phyloP scores from a whole-genome alignment of 2,113 vertebrate genomes.

The Podarcis muralis region DNA sequence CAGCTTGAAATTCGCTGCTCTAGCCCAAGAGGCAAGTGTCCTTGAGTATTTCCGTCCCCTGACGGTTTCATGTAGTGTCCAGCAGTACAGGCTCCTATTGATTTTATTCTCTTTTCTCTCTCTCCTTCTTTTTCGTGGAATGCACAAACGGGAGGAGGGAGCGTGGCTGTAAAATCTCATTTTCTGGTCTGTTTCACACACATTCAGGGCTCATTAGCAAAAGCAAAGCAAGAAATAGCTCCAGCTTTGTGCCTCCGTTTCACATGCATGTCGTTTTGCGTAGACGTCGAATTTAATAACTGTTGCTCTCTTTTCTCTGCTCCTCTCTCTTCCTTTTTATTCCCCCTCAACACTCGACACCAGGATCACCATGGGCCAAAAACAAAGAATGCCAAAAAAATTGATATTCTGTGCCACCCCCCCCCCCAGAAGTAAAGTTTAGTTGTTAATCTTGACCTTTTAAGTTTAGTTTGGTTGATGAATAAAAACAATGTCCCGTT shows the following conservation, averaged over 20 bases:
- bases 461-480: too few species aligned
- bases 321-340: too few species aligned
- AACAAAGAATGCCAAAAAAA: too few species aligned
- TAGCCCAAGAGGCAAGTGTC: background rate
- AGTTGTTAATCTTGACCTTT: too few species aligned
- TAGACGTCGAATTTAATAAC: background rate
- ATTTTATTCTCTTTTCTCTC: background rate
- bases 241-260: background rate
- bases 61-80: background rate
- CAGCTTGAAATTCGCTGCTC: background rate
- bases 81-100: background rate
- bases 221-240: background rate
- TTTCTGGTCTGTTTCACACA: conserved; percentile 41
- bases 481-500: too few species aligned
- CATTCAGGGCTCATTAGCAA: conserved; percentile 16
- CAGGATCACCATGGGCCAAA: background rate
- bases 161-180: conserved; percentile 27
- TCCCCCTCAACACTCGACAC: background rate
- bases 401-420: too few species aligned
- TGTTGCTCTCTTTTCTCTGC: background rate
- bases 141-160: conserved; percentile 6
- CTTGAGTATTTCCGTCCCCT: rapidly evolving
- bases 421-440: too few species aligned
- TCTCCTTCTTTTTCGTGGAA: background rate
- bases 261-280: rapidly evolving